Percentiles rank a stretch among this genome's conserved stretches.
These are phyloP conservation scores for Athripsodes cinereus DNA, from an alignment of 2,888 invertebrate genomes.

Conservation along the genomic window DNA sequence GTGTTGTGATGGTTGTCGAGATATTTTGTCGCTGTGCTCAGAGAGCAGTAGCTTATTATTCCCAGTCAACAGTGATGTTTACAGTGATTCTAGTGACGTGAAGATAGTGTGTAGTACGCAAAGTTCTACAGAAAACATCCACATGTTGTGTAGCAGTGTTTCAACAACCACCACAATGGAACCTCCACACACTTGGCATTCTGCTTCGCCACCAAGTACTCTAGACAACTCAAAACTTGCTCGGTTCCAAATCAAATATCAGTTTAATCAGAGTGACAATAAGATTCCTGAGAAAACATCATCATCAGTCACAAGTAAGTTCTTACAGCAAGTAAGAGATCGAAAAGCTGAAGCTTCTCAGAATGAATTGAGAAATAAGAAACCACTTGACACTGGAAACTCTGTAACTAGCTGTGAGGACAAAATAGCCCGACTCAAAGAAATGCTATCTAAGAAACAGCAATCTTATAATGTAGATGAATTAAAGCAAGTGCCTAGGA, in stretches of 20 bases:
- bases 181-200: not conserved
- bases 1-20: not conserved
- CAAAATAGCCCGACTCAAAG: constrained; percentile 10
- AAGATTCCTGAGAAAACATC: not conserved
- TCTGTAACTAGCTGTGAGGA: constrained; percentile 17
- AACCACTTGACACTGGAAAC: constrained; percentile 3
- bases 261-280: not conserved
- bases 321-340: constrained; percentile 13
- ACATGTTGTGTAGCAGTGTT: not conserved
- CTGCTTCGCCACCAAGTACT: not conserved
- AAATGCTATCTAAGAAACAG: not conserved
- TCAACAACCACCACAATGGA: not conserved
- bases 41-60: not conserved
- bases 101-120: not conserved
- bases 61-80: not conserved
- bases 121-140: not conserved
- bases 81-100: not conserved
- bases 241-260: not conserved
- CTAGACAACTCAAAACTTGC: not conserved
- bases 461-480: constrained; percentile 5
- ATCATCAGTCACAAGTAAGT: constrained; percentile 13
- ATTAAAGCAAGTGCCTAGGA: not conserved
- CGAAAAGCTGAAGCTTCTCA: constrained; percentile 13
- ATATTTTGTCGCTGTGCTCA: not conserved
- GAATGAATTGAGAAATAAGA: constrained; percentile 1